Evolutionary conservation across 2,888 invertebrate genomes (phyloP).

Genomic region (Drosophila cognata): DNA sequence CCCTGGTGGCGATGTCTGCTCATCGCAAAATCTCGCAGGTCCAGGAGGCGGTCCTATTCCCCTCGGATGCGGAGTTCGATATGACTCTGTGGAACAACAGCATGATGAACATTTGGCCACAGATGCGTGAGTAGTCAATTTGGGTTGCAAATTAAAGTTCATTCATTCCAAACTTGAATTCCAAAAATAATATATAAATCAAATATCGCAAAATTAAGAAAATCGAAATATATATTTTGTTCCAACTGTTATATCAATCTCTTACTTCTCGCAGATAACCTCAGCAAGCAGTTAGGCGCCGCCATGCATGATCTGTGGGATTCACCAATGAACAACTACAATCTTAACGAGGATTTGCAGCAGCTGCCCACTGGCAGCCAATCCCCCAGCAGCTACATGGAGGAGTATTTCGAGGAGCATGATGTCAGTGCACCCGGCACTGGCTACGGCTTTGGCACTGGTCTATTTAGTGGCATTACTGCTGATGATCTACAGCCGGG

Average conservation of each 20-base stretch:
- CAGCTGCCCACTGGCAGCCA: constrained; percentile 57
- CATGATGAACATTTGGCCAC: constrained; percentile 93
- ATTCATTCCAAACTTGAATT: background rate
- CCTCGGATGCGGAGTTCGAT: constrained; percentile 89
- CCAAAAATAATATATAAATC: background rate
- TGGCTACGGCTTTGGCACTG: constrained; percentile 71
- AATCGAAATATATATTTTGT: background rate
- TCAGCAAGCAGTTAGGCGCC: constrained; percentile 90
- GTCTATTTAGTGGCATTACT: constrained; percentile 81
- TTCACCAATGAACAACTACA: constrained; percentile 49
- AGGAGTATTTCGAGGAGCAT: constrained; percentile 90
- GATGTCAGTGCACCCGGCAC: constrained; percentile 64
- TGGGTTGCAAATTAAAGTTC: background rate
- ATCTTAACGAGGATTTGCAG: constrained; percentile 57
- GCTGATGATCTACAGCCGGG: constrained; percentile 82
- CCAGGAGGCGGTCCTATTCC: constrained; percentile 89
- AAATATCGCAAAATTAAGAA: no score
- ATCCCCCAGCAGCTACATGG: constrained; percentile 86
- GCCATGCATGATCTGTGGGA: constrained; percentile 90
- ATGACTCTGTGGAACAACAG: constrained; percentile 92
- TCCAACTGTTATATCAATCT: background rate
- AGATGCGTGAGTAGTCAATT: constrained; percentile 88
- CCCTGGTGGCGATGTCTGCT: constrained; percentile 87
- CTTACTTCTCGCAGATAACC: constrained; percentile 87
- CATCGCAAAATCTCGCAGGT: constrained; percentile 86